A percentile compares a stretch with the other conserved stretches of the same genome.
Evolutionary conservation across 2,113 vertebrate genomes (phyloP).

Genomic region (Trematocara nigrifrons): DNA sequence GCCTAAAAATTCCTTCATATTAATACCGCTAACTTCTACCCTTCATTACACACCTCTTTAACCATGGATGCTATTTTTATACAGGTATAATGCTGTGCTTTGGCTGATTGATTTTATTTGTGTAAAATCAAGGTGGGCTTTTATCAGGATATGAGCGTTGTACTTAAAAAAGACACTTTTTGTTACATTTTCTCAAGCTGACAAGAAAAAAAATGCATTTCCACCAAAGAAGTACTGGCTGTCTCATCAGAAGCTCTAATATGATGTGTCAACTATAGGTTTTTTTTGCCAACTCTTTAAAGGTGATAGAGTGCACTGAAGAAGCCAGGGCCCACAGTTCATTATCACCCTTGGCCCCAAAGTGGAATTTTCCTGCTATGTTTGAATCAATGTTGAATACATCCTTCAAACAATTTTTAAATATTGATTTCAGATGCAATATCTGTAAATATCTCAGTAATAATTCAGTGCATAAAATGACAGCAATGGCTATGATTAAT

Average conservation of each 20-base stretch:
- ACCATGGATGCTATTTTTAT: background rate
- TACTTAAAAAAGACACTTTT: background rate
- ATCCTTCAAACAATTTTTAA: background rate
- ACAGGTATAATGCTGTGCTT: background rate
- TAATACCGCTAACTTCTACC: background rate
- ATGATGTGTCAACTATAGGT: background rate
- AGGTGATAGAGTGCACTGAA: background rate
- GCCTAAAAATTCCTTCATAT: background rate
- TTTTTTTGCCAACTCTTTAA: background rate
- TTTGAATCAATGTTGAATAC: background rate
- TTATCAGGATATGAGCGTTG: background rate
- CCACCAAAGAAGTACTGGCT: background rate
- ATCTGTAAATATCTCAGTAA: background rate
- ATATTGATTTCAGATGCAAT: background rate
- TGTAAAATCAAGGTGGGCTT: background rate
- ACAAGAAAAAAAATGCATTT: background rate
- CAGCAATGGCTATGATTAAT: constrained; percentile 22
- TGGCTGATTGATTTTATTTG: background rate
- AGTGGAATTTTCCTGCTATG: background rate
- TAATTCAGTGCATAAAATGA: background rate
- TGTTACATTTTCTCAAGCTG: background rate
- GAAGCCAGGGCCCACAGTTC: background rate
- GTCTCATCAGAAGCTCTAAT: background rate
- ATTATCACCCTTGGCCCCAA: background rate
- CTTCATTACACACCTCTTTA: background rate